phyloP scores from a whole-genome alignment of 2,888 invertebrate species.

The Hypomecis atomaria region DNA sequence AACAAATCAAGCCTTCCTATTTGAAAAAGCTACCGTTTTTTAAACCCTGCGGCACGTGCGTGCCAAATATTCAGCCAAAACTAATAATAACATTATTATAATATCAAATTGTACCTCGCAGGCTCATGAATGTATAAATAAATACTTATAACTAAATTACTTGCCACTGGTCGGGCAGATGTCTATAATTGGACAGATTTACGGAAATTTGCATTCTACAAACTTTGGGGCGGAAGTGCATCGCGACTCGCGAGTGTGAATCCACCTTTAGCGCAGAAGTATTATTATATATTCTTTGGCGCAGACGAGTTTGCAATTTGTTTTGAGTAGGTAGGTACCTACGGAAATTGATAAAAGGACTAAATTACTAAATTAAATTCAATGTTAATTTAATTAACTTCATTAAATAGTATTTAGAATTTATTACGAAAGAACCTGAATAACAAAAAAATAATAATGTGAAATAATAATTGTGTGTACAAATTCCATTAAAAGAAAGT shows the following conservation, averaged over 20 bases:
- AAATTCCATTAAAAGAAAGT: too few species aligned
- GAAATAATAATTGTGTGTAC: too few species aligned
- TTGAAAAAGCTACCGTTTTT: constrained; percentile 24
- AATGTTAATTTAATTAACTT: too few species aligned
- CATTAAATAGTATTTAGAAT: too few species aligned
- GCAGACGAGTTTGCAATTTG: constrained; percentile 25
- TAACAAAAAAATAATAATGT: too few species aligned
- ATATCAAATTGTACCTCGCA: constrained; percentile 45
- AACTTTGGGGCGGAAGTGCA: constrained; percentile 36
- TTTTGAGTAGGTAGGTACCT: too few species aligned
- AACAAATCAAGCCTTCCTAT: constrained; percentile 14
- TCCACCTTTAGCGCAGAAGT: constrained; percentile 20
- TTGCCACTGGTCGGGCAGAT: constrained; percentile 54
- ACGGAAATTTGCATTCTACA: constrained; percentile 62
- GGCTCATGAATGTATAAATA: constrained; percentile 59
- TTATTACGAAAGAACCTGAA: too few species aligned
- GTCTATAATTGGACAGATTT: constrained; percentile 69
- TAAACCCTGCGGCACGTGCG: constrained; percentile 25
- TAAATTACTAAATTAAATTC: too few species aligned
- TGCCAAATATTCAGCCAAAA: constrained; percentile 17
- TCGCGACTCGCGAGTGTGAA: constrained; percentile 35
- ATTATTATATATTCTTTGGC: too few species aligned
- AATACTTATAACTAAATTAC: constrained; percentile 33
- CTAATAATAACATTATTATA: constrained; percentile 28
- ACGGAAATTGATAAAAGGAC: too few species aligned